Evolutionary conservation across 1,140 invertebrate species (phyloP).

Genomic region (Ceratoteleas bidentatus): DNA sequence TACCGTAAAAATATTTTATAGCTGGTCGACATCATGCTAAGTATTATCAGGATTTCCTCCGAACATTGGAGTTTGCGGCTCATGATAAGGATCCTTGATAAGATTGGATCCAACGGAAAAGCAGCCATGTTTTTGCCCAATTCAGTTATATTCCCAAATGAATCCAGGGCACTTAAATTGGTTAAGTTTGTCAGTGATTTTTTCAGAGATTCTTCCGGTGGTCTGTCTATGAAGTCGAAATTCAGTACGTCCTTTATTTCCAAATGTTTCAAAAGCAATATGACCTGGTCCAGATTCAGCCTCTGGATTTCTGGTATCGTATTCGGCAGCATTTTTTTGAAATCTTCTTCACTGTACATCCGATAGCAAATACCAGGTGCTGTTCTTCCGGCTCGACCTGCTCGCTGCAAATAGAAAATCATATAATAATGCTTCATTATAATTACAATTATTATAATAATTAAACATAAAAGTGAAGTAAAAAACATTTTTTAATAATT

Average conservation of each 20-base stretch:
- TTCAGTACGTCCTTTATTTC: conserved; percentile 99
- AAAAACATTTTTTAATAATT: too few species aligned
- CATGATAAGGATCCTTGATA: conserved; percentile 99
- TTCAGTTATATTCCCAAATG: conserved; percentile 96
- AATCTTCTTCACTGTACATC: conserved; percentile 99
- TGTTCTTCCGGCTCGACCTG: conserved; percentile 97
- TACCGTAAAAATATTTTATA: conserved; percentile 95
- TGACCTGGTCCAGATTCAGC: conserved; percentile 98
- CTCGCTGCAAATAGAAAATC: conserved; percentile 80
- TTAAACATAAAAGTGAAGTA: too few species aligned
- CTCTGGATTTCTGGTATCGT: conserved; percentile 95
- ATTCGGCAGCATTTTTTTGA: conserved; percentile 74
- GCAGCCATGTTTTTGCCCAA: conserved; percentile 98
- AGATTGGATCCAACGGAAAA: conserved; percentile 98
- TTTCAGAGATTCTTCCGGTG: conserved; percentile 97
- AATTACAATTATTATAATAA: too few species aligned
- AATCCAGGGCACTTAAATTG: conserved; percentile 97
- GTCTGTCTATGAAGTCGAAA: conserved; percentile 99
- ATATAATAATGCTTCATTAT: too few species aligned
- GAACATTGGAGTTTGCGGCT: conserved; percentile 99
- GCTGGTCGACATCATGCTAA: conserved; percentile 96
- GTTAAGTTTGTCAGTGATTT: conserved; percentile 98
- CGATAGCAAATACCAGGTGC: conserved; percentile 99
- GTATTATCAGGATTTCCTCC: conserved; percentile 98
- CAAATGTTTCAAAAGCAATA: conserved; percentile 98